Evolutionary conservation across 2,888 invertebrate species (phyloP).

Genomic region (Listrodromus nycthemerus): DNA sequence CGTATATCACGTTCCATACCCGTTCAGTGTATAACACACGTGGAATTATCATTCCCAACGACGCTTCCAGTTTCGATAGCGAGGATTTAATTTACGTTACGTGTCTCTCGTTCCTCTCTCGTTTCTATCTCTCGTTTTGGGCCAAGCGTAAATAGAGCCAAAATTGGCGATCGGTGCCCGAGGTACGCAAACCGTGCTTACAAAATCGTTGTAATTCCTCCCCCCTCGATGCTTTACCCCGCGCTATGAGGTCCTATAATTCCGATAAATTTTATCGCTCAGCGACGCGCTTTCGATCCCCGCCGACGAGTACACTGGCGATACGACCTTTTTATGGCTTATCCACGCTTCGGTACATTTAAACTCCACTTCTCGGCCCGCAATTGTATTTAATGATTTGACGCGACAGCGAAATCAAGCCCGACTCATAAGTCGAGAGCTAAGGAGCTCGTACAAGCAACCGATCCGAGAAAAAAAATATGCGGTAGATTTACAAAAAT

Average conservation of each 20-base stretch:
- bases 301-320: constrained; percentile 5
- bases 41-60: constrained; percentile 64
- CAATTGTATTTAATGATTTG: neutral
- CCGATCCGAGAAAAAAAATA: too few relatives aligned
- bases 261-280: constrained; percentile 65
- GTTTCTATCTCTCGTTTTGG: constrained; percentile 33
- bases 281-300: constrained; percentile 36
- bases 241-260: constrained; percentile 38
- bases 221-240: constrained; percentile 24
- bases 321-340: neutral
- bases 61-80: constrained; percentile 66
- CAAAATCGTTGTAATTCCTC: constrained; percentile 63
- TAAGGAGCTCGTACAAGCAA: too few relatives aligned
- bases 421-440: neutral
- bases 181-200: constrained; percentile 44
- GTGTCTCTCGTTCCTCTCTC: constrained; percentile 51
- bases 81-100: constrained; percentile 67
- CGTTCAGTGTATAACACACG: neutral
- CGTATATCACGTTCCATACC: neutral
- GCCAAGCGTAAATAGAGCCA: constrained; percentile 22
- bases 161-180: constrained; percentile 55
- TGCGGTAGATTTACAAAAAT: too few relatives aligned
- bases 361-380: too few relatives aligned
- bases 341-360: neutral
- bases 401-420: neutral